Conservation (phyloP, 2,113 vertebrate species). For the Thymallus thymallus region DNA sequence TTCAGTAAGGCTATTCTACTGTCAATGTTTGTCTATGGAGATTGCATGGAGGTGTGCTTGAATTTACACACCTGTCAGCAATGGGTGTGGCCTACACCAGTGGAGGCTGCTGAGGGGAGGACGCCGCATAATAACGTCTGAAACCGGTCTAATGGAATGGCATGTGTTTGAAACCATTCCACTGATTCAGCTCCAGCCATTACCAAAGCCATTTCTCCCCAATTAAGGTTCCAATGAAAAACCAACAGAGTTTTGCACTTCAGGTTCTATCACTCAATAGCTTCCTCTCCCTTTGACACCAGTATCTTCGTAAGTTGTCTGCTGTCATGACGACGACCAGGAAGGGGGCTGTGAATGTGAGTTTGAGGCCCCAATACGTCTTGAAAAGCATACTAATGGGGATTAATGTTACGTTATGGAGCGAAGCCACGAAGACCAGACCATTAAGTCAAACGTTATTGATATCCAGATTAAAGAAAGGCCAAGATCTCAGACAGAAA, state of each 20-base stretch:
- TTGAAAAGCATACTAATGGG: conserved; percentile 22
- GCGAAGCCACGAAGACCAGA: conserved; percentile 6
- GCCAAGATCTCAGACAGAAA: background rate
- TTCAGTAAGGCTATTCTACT: too few relatives aligned
- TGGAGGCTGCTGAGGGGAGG: too few relatives aligned
- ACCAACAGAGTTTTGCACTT: background rate
- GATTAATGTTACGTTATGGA: conserved; percentile 40
- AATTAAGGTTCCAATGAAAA: background rate
- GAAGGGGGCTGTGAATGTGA: background rate
- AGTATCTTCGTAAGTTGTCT: background rate
- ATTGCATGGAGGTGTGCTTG: too few relatives aligned
- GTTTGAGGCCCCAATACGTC: too few relatives aligned
- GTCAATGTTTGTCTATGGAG: too few relatives aligned
- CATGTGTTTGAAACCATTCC: too few relatives aligned
- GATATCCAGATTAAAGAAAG: background rate
- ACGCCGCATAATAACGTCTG: too few relatives aligned
- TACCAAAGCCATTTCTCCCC: too few relatives aligned
- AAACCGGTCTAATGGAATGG: too few relatives aligned
- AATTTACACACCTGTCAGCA: too few relatives aligned
- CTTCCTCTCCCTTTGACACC: background rate
- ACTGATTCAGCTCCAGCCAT: too few relatives aligned
- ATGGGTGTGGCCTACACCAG: too few relatives aligned
- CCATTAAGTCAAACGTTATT: conserved; percentile 32
- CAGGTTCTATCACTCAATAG: background rate
- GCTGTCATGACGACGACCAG: background rate